These are phyloP conservation scores for Hyperoodon ampullatus DNA, from an alignment of 2,113 vertebrate genomes.

Conservation along the genomic window DNA sequence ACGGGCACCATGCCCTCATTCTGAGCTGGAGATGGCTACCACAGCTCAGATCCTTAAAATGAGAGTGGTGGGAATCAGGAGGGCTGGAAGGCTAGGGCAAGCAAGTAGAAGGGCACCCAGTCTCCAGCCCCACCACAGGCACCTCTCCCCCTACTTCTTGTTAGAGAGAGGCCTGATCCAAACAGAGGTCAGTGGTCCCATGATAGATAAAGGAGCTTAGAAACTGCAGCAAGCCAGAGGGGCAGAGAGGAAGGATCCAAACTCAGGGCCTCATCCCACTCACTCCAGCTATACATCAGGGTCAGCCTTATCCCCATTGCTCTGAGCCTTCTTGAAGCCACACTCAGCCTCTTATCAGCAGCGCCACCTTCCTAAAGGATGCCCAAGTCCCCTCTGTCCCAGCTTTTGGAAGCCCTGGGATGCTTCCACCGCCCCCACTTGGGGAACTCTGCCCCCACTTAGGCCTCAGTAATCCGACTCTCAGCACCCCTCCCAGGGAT, in stretches of 20 bases:
- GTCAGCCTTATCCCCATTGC: neutral
- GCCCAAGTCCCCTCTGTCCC: neutral
- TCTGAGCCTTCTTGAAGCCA: neutral
- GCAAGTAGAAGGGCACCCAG: neutral
- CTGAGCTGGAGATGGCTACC: neutral
- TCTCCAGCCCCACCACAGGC: neutral
- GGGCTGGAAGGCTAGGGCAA: neutral
- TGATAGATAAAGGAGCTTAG: neutral
- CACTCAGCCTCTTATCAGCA: neutral
- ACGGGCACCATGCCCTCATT: constrained; percentile 27
- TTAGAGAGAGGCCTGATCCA: neutral
- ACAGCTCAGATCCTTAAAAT: neutral
- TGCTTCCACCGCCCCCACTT: neutral
- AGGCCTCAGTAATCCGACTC: neutral
- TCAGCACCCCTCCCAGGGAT: neutral
- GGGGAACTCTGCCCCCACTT: neutral
- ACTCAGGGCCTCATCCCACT: neutral
- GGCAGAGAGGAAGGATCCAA: neutral
- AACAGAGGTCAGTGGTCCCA: neutral
- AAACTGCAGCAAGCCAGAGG: neutral
- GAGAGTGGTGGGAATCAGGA: neutral
- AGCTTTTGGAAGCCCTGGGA: neutral
- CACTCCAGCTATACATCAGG: neutral
- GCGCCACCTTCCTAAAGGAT: neutral
- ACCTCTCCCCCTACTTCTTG: neutral